Percentiles rank a stretch among this genome's conserved stretches.
phyloP scores from a whole-genome alignment of 2,113 vertebrate genomes.

The Toxotes jaculatrix region DNA sequence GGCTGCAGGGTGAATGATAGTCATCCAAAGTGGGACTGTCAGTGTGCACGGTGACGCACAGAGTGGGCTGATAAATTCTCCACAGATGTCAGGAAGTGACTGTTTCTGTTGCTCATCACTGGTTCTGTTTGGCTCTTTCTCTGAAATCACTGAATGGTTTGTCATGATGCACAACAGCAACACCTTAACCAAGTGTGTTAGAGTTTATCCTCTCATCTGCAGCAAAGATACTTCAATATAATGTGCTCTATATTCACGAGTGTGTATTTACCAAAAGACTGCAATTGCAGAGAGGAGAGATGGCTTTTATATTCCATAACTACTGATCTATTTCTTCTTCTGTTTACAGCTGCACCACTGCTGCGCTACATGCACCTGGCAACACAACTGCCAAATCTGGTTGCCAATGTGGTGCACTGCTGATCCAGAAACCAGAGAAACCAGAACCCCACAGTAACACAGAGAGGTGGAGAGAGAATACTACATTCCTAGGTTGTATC shows the following conservation, averaged over 20 bases:
- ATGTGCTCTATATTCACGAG: background rate
- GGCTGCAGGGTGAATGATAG: conserved; percentile 10
- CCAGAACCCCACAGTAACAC: too few relatives aligned
- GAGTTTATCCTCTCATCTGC: background rate
- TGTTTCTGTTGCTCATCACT: conserved; percentile 28
- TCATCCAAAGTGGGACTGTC: conserved; percentile 18
- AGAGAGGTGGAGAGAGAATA: background rate
- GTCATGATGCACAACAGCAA: background rate
- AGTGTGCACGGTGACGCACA: conserved; percentile 37
- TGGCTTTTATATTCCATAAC: background rate
- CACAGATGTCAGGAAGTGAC: conserved; percentile 46
- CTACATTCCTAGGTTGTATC: background rate
- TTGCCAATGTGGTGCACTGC: background rate
- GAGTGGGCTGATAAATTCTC: conserved; percentile 17
- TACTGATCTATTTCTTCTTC: background rate
- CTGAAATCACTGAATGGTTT: conserved; percentile 28
- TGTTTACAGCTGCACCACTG: background rate
- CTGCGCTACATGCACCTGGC: background rate
- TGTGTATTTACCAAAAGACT: background rate
- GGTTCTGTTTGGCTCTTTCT: conserved; percentile 9
- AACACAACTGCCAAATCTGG: background rate
- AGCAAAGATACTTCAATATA: background rate
- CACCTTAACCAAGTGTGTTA: background rate
- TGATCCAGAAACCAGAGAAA: background rate
- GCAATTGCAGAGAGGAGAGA: background rate